These are phyloP conservation scores for Gasterosteus aculeatus DNA, from an alignment of 2,113 vertebrate species.

Conservation along the genomic window DNA sequence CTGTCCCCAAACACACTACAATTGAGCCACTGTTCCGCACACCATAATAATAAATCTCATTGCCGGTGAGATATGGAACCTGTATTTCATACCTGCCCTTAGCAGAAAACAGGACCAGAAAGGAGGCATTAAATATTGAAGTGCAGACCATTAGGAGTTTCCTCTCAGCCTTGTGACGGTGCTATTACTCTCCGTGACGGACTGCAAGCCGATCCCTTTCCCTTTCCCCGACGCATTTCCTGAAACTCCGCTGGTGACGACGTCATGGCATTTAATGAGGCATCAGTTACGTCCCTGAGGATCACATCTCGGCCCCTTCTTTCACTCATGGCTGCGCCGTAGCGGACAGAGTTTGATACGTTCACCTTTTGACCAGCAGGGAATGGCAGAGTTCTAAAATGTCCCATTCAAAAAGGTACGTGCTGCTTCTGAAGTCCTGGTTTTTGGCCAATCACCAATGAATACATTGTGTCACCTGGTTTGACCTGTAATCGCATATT, in stretches of 20 bases:
- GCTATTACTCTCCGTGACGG: constrained; percentile 69
- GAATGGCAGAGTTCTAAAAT: constrained; percentile 11
- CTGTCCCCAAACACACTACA: constrained; percentile 36
- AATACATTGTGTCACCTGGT: constrained; percentile 15
- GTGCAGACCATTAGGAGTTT: constrained; percentile 72
- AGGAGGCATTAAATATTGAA: constrained; percentile 78
- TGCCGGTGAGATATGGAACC: constrained; percentile 58
- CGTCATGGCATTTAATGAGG: constrained; percentile 57
- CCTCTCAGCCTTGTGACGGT: constrained; percentile 64
- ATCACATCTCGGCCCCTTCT: constrained; percentile 15
- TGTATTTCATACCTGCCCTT: constrained; percentile 52
- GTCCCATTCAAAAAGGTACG: not conserved
- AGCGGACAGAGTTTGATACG: constrained; percentile 13
- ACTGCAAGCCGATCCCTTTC: constrained; percentile 54
- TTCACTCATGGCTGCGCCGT: constrained; percentile 8
- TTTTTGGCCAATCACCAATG: not conserved
- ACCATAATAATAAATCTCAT: constrained; percentile 56
- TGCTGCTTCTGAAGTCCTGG: not conserved
- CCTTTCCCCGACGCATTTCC: constrained; percentile 47
- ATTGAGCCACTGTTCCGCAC: constrained; percentile 44
- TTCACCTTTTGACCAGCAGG: constrained; percentile 35
- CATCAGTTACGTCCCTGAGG: constrained; percentile 25
- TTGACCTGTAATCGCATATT: constrained; percentile 13
- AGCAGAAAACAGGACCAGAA: constrained; percentile 63
- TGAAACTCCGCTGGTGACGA: constrained; percentile 53